Percentiles rank a stretch among this genome's conserved stretches.
phyloP scores from a whole-genome alignment of 1,140 invertebrate species.

The Copidosoma floridanum region DNA sequence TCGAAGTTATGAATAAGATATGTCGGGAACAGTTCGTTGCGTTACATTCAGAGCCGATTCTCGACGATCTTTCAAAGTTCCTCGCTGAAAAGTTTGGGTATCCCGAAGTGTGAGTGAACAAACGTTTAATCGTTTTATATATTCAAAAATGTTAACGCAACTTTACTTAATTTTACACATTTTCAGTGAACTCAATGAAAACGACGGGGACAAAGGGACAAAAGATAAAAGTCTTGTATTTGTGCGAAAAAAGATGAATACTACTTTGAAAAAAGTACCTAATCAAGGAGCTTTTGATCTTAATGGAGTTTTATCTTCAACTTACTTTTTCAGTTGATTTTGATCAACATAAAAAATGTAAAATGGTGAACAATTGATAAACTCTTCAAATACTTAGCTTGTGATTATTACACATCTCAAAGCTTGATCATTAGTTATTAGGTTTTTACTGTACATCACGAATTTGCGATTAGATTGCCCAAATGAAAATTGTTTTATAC shows the following conservation, averaged over 20 bases:
- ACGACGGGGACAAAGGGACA: conserved; percentile 33
- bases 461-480: too few species aligned
- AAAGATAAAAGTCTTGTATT: conserved; percentile 41
- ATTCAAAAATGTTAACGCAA: too few species aligned
- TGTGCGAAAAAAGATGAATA: conserved; percentile 64
- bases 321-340: conserved; percentile 84
- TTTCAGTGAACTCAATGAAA: background rate
- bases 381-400: too few species aligned
- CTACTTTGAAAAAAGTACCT: conserved; percentile 64
- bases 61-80: conserved; percentile 83
- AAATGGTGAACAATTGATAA: too few species aligned
- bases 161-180: too few species aligned
- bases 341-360: too few species aligned
- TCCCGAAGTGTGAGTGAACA: conserved; percentile 31
- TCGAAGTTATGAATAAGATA: conserved; percentile 89
- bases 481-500: too few species aligned
- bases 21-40: conserved; percentile 95
- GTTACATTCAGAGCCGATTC: conserved; percentile 88
- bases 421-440: too few species aligned
- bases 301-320: conserved; percentile 70
- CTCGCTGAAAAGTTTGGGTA: conserved; percentile 67
- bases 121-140: background rate
- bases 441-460: too few species aligned
- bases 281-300: conserved; percentile 74
- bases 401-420: too few species aligned